phyloP scores from a whole-genome alignment of 2,797 vertebrate species.

The Falco concolor region DNA sequence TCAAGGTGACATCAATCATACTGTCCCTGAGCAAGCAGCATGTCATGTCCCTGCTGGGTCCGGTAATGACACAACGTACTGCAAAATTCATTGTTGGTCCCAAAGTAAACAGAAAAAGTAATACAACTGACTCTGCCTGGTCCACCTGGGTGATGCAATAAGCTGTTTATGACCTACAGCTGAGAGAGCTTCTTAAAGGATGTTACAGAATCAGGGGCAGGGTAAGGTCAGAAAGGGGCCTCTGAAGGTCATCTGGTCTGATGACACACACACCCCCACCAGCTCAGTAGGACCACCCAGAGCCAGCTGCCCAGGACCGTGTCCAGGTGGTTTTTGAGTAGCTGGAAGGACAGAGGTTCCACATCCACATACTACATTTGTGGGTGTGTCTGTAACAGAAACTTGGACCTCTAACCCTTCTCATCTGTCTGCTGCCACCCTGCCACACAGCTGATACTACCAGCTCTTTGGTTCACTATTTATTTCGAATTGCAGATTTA shows the following conservation, averaged over 20 bases:
- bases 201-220: background rate
- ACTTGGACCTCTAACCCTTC: background rate
- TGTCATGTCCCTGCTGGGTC: background rate
- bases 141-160: background rate
- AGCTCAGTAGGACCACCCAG: no score
- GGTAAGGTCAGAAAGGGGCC: no score
- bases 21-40: background rate
- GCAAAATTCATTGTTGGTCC: no score
- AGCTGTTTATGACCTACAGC: background rate
- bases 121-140: background rate
- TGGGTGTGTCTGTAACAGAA: background rate
- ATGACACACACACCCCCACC: no score
- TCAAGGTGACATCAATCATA: background rate
- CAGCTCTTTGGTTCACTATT: background rate
- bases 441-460: background rate
- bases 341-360: background rate
- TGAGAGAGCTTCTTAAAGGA: background rate
- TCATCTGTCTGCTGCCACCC: background rate
- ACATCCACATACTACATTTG: background rate
- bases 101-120: background rate
- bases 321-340: background rate
- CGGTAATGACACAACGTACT: background rate
- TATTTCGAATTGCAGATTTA: background rate
- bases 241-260: no score
- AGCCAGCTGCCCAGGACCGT: no score